Percentiles rank a stretch among this genome's conserved stretches.
phyloP scores from a whole-genome alignment of 23 tunicate genomes.

The Diplosoma virens region DNA sequence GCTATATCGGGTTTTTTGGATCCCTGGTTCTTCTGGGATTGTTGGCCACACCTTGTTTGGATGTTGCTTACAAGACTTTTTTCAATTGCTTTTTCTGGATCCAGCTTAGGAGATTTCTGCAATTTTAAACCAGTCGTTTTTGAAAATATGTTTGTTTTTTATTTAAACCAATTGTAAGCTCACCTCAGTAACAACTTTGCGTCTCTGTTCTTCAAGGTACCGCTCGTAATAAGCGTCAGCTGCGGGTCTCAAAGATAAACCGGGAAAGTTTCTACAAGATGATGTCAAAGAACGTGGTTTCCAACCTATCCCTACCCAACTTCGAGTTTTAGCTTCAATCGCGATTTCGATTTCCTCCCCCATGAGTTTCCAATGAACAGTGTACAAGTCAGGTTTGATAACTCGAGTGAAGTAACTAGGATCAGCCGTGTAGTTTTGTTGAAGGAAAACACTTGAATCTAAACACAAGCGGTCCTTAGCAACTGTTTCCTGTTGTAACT shows the following conservation, averaged over 20 bases:
- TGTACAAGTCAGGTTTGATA: constrained; percentile 9
- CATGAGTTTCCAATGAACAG: constrained; percentile 43
- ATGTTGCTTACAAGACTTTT: constrained; percentile 22
- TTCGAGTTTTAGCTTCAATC: constrained; percentile 51
- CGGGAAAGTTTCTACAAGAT: constrained; percentile 43
- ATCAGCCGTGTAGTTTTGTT: constrained; percentile 29
- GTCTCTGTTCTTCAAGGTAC: too few relatives aligned
- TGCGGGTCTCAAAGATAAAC: background rate
- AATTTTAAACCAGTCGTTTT: too few relatives aligned
- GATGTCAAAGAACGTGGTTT: constrained; percentile 32
- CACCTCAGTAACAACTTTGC: too few relatives aligned
- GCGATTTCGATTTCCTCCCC: constrained; percentile 65
- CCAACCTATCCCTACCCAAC: constrained; percentile 86
- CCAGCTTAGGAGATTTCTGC: constrained; percentile 6
- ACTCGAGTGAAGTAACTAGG: constrained; percentile 37
- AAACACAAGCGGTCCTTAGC: background rate
- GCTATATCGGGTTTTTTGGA: too few relatives aligned
- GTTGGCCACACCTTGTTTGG: constrained; percentile 10
- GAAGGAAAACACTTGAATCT: constrained; percentile 31
- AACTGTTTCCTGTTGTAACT: background rate
- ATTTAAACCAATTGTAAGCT: too few relatives aligned
- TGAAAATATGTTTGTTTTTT: too few relatives aligned
- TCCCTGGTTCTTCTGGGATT: too few relatives aligned
- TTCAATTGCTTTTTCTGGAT: constrained; percentile 39
- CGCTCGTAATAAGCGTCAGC: constrained; percentile 1